Percentiles rank a stretch among this genome's conserved stretches.
phyloP scores from a whole-genome alignment of 2,888 invertebrate species.

The Andrena minutula region DNA sequence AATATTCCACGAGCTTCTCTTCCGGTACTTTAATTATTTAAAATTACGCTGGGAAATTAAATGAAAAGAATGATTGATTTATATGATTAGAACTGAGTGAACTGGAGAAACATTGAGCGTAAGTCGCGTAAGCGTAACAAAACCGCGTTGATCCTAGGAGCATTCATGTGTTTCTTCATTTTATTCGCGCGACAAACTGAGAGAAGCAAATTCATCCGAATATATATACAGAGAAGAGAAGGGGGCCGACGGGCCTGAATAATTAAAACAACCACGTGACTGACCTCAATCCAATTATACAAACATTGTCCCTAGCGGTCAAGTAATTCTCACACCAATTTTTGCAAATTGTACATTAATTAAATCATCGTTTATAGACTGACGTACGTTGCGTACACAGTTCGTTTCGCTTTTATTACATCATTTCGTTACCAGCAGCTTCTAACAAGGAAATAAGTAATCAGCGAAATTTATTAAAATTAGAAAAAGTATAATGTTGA shows the following conservation, averaged over 20 bases:
- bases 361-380: conserved; percentile 64
- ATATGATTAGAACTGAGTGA: not conserved
- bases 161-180: conserved; percentile 18
- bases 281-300: conserved; percentile 67
- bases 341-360: conserved; percentile 75
- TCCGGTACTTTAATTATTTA: no score
- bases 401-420: conserved; percentile 56
- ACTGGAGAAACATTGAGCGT: not conserved
- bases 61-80: no score
- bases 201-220: conserved; percentile 46
- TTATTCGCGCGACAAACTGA: conserved; percentile 20
- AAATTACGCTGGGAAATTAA: no score
- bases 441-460: conserved; percentile 48
- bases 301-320: conserved; percentile 48
- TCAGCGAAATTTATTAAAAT: conserved; percentile 33
- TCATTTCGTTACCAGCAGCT: conserved; percentile 46
- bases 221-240: conserved; percentile 11
- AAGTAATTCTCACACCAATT: conserved; percentile 77
- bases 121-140: not conserved
- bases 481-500: conserved; percentile 3
- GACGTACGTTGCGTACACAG: conserved; percentile 48
- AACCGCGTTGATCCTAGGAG: not conserved
- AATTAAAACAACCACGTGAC: conserved; percentile 55
- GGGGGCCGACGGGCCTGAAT: conserved; percentile 27
- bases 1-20: no score